Evolutionary conservation across 2,888 invertebrate species (phyloP), one percentile per base, ranked within the genome.

Genomic region (Molorchus minor): DNA sequence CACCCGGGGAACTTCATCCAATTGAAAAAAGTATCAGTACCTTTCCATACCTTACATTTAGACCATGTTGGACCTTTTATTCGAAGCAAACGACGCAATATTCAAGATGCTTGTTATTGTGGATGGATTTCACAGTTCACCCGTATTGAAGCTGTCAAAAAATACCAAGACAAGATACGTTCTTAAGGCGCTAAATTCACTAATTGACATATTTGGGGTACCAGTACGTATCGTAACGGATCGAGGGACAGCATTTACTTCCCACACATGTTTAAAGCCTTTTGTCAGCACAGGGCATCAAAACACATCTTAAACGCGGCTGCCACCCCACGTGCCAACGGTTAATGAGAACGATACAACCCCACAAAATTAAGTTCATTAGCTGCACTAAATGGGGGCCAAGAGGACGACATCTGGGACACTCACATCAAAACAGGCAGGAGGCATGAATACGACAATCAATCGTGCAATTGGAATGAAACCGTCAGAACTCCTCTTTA

Each of bases 341-440:
- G 56, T 12, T 53, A 61, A 16, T 52, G 52, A 30, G 61, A 61
- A 43, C 40, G 61, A 20, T 47, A 58, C 36, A 58, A 58, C 33
- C 1, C 38, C 7, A 61, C 61, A 15, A 36, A 29, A 10, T 7
- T 49, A 8, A 17, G 7, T 8, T 19, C 21, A 10, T 21, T 49
- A 20, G 49, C 49, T 16, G 12, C 38, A 13, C 19, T 36, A 2
- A 49, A 1, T 36, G 49, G 19, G 2, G 35, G 20, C 3, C 10
- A 5, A 16, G 49, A 49, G 12, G 13, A 16, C 2, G 33, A 35
- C 5, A n/a, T 1, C n/a, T 49, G 40, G 49, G 49, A 49, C 10
- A n/a, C 7, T 15, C 35, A 21, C 2, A 35, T 47, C 1, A 47
- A 47, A 40, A 36, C 38, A 13, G 36, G 17, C 1, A 21, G 20